A percentile compares a stretch with the other conserved stretches of the same genome.
phyloP scores from a whole-genome alignment of 2,888 invertebrate species.

The Lomographa bimaculata region DNA sequence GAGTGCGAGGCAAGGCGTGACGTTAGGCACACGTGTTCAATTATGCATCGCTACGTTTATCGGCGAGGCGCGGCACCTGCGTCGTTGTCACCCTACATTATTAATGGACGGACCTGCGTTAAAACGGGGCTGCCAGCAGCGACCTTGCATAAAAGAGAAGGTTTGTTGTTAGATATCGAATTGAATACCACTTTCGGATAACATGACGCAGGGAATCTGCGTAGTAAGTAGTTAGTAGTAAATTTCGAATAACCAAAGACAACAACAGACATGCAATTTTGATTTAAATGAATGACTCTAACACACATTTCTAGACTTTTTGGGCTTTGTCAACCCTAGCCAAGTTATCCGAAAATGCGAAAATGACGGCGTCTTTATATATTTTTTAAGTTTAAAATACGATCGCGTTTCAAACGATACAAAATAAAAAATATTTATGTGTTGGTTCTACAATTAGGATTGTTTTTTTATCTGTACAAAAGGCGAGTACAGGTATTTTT shows the following conservation, averaged over 20 bases:
- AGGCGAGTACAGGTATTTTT: too few relatives aligned
- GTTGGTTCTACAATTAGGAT: too few relatives aligned
- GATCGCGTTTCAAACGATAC: too few relatives aligned
- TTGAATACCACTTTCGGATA: constrained; percentile 12
- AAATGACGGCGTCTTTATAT: constrained; percentile 21
- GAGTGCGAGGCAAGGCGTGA: constrained; percentile 37
- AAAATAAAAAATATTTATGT: too few relatives aligned
- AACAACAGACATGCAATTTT: too few relatives aligned
- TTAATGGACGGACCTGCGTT: constrained; percentile 58
- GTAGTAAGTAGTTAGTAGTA: too few relatives aligned
- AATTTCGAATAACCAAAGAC: too few relatives aligned
- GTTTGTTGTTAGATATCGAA: constrained; percentile 9
- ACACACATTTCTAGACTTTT: too few relatives aligned
- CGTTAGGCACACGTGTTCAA: constrained; percentile 67
- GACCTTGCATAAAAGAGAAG: constrained; percentile 10
- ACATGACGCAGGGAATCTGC: background rate
- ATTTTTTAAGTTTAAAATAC: too few relatives aligned
- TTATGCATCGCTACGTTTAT: constrained; percentile 79
- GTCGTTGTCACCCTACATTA: constrained; percentile 75
- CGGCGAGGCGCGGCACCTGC: constrained; percentile 67
- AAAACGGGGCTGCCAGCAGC: constrained; percentile 22
- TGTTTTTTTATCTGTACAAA: too few relatives aligned
- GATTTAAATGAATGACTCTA: too few relatives aligned
- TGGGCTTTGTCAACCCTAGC: constrained; percentile 26
- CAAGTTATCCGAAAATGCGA: constrained; percentile 16